A percentile compares a stretch with the other conserved stretches of the same genome.
Conservation (phyloP, 2,888 invertebrate genomes). For the Pollenia griseotomentosa region DNA sequence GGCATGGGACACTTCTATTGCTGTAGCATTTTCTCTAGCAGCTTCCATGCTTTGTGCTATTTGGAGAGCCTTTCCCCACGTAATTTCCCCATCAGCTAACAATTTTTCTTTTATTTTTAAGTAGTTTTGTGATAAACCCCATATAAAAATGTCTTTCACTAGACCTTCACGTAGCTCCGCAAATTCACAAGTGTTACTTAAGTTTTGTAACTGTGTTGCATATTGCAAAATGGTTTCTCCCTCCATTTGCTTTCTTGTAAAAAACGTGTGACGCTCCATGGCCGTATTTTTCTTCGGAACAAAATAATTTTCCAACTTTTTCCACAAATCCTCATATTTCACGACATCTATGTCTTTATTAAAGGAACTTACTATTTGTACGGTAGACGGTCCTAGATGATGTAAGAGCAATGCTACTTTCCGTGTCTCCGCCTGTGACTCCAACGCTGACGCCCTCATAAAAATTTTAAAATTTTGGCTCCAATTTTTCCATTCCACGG, state of each 20-base stretch:
- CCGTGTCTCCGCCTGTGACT: not conserved
- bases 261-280: constrained; percentile 40
- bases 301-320: constrained; percentile 7
- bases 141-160: constrained; percentile 4
- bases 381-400: not conserved
- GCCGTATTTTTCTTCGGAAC: constrained; percentile 7
- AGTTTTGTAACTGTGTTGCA: constrained; percentile 65
- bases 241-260: not conserved
- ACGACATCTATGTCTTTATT: not conserved
- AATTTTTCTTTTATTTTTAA: not conserved
- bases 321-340: not conserved
- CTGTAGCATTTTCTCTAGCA: not conserved
- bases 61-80: not conserved
- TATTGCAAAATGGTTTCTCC: constrained; percentile 23
- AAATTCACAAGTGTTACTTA: constrained; percentile 10
- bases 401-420: constrained; percentile 34
- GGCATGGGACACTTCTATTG: not conserved
- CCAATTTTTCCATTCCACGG: too few relatives aligned
- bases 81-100: not conserved
- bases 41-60: not conserved
- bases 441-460: constrained; percentile 21
- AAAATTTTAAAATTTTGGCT: constrained; percentile 14
- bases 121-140: not conserved
- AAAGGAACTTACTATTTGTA: constrained; percentile 25
- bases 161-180: not conserved